Evolutionary conservation across 64 coral and sea anemone genomes (phyloP), one percentile per base, ranked within the genome.

Genomic region (Montipora cactus): DNA sequence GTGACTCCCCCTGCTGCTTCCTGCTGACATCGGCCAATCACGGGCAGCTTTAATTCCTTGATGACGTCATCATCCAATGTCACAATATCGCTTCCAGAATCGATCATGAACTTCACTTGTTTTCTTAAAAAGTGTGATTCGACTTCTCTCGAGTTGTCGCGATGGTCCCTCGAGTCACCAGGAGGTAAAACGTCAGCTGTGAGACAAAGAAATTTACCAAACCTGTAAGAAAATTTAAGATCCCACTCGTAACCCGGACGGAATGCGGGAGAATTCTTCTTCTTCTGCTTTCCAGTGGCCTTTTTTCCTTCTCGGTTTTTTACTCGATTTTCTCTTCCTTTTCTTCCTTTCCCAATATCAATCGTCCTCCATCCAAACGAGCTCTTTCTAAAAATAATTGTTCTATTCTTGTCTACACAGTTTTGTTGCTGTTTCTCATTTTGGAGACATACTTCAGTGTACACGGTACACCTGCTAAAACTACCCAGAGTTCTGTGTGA

Each of bases 151-250:
- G 49, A 48, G 19, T 83, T 71, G 22, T 90, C 44, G 61, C 61
- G 78, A 28, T 57, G 61, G 18, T 83, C 81, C 44, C 44, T 23
- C 59, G 58, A 59, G 25, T 84, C 81, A 47, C 37, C 58, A 58
- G 81, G 81, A 44, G 81, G 57, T 49, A 77, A 85, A 71, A 93
- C 61, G 46, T 88, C 76, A 79, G 92, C 92, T 88, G 92, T 93
- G 77, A 93, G 85, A 93, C 92, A 93, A 75, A 93, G 85, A 93
- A 93, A 93, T 79, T 93, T 77, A 93, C 92, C 92, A 50, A 87
- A 79, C 92, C 92, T 93, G 85, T 88, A 72, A 77, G 88, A 44
- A 53, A 79, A 67, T 55, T 90, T 70, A 74, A 83, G 58, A 83
- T 83, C 59, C 79, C 22, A 67, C 67, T 84, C 51, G 74, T 67